phyloP scores from a whole-genome alignment of 2,797 vertebrate genomes.

The Semotilus atromaculatus region DNA sequence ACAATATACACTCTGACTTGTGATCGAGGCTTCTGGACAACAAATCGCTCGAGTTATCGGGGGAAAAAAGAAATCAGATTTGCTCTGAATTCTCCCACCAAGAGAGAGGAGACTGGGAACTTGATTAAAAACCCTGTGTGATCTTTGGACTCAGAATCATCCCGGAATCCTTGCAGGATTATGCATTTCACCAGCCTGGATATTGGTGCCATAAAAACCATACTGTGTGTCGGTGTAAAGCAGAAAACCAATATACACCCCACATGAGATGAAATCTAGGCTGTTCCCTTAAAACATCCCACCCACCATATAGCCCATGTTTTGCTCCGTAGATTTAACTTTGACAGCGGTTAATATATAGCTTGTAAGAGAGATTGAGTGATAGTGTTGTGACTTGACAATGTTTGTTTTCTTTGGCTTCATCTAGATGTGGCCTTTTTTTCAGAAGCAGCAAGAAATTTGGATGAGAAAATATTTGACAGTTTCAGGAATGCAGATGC shows the following conservation, averaged over 20 bases:
- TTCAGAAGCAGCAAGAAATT: background rate
- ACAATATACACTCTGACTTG: conserved; percentile 59
- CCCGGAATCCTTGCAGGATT: conserved; percentile 42
- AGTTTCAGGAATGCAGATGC: background rate
- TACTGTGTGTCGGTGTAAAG: conserved; percentile 24
- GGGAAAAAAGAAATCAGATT: conserved; percentile 58
- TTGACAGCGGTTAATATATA: conserved; percentile 13
- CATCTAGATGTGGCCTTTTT: background rate
- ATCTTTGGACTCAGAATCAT: conserved; percentile 51
- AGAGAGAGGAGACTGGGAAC: conserved; percentile 43
- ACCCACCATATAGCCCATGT: background rate
- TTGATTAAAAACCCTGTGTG: conserved; percentile 60
- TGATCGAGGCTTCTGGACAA: conserved; percentile 69
- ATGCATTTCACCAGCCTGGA: conserved; percentile 21
- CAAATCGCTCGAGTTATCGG: conserved; percentile 63
- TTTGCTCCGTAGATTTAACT: background rate
- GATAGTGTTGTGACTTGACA: conserved; percentile 26
- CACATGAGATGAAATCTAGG: conserved; percentile 24
- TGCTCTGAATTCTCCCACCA: conserved; percentile 48
- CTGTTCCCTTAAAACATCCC: conserved; percentile 10
- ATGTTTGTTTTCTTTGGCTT: background rate
- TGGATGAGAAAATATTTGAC: background rate
- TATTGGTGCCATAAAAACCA: conserved; percentile 32
- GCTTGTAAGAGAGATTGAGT: conserved; percentile 39
- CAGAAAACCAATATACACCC: conserved; percentile 18